Conservation (phyloP, 2,888 invertebrate genomes). For the Maniola hyperantus region DNA sequence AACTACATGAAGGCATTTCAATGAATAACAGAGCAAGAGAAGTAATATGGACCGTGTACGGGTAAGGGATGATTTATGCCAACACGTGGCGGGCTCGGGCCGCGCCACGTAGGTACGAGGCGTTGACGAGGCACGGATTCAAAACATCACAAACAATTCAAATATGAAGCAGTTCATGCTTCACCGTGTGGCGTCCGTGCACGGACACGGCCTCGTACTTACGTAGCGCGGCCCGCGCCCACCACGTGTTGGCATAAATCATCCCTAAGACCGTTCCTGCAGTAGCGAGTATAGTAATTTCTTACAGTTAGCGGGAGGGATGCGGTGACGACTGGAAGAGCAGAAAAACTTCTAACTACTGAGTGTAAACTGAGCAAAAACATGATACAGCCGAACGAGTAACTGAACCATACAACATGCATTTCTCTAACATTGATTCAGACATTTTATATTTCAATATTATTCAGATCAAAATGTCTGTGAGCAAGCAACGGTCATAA, state of each 20-base stretch:
- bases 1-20: constrained; percentile 46
- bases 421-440: constrained; percentile 15
- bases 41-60: constrained; percentile 46
- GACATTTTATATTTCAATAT: too few species aligned
- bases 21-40: constrained; percentile 56
- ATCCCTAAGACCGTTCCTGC: constrained; percentile 48
- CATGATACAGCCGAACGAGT: constrained; percentile 56
- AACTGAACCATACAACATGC: constrained; percentile 19
- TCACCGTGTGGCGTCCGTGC: too few species aligned
- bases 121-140: too few species aligned
- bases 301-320: constrained; percentile 66
- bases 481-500: too few species aligned
- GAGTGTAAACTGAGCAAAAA: constrained; percentile 54
- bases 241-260: too few species aligned
- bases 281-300: constrained; percentile 54
- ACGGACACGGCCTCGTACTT: too few species aligned
- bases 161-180: too few species aligned
- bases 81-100: too few species aligned
- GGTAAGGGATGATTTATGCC: too few species aligned
- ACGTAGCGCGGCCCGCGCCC: too few species aligned
- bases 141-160: too few species aligned
- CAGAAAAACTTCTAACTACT: constrained; percentile 51
- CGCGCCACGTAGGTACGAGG: too few species aligned
- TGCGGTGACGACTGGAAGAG: constrained; percentile 61
- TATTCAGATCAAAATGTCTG: neutral